Base-by-base conservation (phyloP, 1,140 invertebrate genomes). In the Drosophila baimaii region DNA sequence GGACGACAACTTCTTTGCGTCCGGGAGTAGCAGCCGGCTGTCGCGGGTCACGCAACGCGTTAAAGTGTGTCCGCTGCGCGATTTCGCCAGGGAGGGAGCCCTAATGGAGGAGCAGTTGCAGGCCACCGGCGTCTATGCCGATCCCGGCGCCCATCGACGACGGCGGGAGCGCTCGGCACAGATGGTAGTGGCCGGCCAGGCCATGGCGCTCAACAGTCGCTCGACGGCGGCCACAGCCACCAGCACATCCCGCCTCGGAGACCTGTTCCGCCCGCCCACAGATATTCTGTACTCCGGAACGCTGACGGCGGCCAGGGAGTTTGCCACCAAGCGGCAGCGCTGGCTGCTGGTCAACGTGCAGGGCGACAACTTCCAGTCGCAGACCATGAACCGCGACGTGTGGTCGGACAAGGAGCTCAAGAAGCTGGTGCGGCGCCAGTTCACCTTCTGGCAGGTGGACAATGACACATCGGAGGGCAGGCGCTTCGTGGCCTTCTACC, bases 331-430 rank as follows among this genome's bases (percentile, higher is more conserved):
- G 9, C 91, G 93, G 7, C 95, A 95, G 68, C 94, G 94, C 63
- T 97, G 96, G 96, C 77, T 97, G 13, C 93, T 97, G 74, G 95
- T 97, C 0, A 97, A 97, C 91, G 93, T 97, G 5, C 96, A 97
- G 91, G 94, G 96, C 92, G 93, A 95, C 21, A 96, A 96, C 91
- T 97, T 97, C 92, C 91, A 94, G 10, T 94, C 94, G 74, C 96
- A 97, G 92, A 94, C 95, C 6, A 92, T 97, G 5, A 97, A 97
- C 91, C 92, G 96, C 52, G 96, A 97, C 92, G 94, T 97, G 1
- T 97, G 96, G 96, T 94, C 95, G 3, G 94, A 95, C 72, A 90
- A 91, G 54, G 93, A 94, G 64, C 94, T 97, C 2, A 94, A 95
- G 64, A 93, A 93, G 46, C 93, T 97, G 47, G 91, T 97, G 19